Evolutionary conservation across 1,140 invertebrate species (phyloP).

Genomic region (Dreissena polymorpha): DNA sequence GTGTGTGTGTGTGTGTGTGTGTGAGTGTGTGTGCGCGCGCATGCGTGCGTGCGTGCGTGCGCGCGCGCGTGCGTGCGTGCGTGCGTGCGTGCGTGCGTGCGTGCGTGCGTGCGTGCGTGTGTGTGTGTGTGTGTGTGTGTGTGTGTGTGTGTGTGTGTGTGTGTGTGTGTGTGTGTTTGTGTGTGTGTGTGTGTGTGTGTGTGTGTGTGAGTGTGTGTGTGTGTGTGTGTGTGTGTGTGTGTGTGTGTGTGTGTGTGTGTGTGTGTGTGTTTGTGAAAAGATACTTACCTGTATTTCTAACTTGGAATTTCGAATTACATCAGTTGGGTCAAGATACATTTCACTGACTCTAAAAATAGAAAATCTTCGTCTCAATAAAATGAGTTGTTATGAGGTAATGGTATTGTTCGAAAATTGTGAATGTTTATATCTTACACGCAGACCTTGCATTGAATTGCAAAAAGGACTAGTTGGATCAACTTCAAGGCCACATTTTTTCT

Average conservation of each 20-base stretch:
- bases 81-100: slow-evolving; percentile 6
- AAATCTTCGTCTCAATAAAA: no score
- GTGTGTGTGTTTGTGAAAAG: background rate
- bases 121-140: slow-evolving; percentile 7
- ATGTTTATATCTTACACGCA: no score
- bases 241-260: slow-evolving; percentile 19
- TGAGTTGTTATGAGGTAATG: no score
- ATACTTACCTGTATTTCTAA: background rate
- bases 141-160: slow-evolving; percentile 7
- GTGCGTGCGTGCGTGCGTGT: slow-evolving; percentile 6
- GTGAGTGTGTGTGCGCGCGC: background rate
- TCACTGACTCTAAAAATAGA: no score
- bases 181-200: slow-evolving; percentile 19
- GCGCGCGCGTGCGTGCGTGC: no score
- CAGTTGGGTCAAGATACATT: no score
- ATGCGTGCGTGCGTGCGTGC: slow-evolving; percentile 1
- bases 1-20: slow-evolving; percentile 4
- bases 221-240: slow-evolving; percentile 11
- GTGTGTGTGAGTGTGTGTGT: background rate
- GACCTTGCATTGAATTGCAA: no score
- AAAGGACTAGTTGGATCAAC: no score
- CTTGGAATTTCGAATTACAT: background rate
- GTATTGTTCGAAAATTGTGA: no score
- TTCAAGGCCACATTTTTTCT: no score
- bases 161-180: background rate